Percentiles rank a stretch among this genome's conserved stretches.
phyloP scores from a whole-genome alignment of 2,113 vertebrate species.

The Ciconia maguari region DNA sequence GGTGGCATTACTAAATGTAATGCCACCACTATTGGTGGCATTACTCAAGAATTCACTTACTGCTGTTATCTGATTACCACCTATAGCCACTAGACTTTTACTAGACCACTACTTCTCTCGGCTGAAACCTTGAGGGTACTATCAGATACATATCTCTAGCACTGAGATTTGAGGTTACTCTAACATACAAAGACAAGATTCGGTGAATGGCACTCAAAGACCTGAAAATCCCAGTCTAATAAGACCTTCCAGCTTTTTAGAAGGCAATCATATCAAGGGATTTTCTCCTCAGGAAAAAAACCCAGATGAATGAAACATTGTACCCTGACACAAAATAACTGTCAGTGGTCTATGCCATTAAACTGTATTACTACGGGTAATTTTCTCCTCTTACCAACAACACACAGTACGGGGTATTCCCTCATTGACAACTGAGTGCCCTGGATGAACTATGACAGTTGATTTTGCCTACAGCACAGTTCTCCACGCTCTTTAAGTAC shows the following conservation, averaged over 20 bases:
- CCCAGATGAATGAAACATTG: not conserved
- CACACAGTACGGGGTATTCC: accelerated
- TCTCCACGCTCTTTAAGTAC: not conserved
- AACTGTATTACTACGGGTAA: not conserved
- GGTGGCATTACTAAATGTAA: not conserved
- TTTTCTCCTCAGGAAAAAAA: not conserved
- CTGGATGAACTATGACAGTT: accelerated
- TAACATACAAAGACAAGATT: not conserved
- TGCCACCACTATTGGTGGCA: accelerated
- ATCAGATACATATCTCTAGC: accelerated
- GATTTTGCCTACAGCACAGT: not conserved
- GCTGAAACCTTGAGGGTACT: not conserved
- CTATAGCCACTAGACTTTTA: not conserved
- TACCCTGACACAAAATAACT: not conserved
- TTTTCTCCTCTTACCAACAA: not conserved
- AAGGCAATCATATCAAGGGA: not conserved
- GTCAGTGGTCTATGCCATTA: not conserved
- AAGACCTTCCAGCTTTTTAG: not conserved
- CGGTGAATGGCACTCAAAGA: not conserved
- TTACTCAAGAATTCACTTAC: not conserved
- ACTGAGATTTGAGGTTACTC: not conserved
- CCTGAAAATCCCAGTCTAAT: not conserved
- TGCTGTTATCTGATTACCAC: not conserved
- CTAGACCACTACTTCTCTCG: not conserved
- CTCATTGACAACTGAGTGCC: not conserved